Base-by-base conservation (phyloP, 2,888 invertebrate species). In the Diarsia mendica region DNA sequence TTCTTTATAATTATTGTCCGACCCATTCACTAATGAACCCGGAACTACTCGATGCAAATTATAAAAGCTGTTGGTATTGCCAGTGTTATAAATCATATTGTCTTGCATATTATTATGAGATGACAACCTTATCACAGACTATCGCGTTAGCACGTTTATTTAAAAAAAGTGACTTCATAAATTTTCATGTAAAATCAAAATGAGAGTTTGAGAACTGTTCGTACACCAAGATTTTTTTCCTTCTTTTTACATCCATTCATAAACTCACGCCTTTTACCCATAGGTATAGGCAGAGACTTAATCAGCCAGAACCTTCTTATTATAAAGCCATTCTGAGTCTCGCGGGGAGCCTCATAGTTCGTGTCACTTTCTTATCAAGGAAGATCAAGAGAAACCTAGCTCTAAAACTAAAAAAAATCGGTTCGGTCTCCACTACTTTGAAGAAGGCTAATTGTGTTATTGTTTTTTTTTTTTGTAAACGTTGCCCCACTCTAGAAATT, bases 1-100 rank as follows among this genome's bases (percentile, higher is more conserved):
- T 44, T 28, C 10, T 75, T 28, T 49, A 61, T 67, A 58, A 70
- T 70, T 58, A 70, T 70, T 58, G 33, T 60, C 15, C 13, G n/a
- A 72, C 49, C 18, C 65, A 77, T 80, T 72, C 63, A 67, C 64
- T 70, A 61, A 80, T 77, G 70, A 83, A 83, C 77, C 83, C 83
- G 83, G 83, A 80, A 80, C 68, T 72, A 0, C 18, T 49, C 20
- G 49, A 61, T 82, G 67, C 65, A 75, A 60, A 66, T 71, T 74
- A 51, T 63, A 67, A 72, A 66, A 72, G 65, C 44, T n/a, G 28
- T 44, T 48, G 51, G 15, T 61, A 58, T 71, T 33, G 71, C 51
- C 55, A 66, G 23, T 66, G 48, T 72, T 58, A 82, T 74, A 82
- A 82, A 66, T 69, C 49, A 63, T 64, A 53, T 48, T 60, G 67